Evolutionary conservation across 2,797 vertebrate species (phyloP).

Genomic region (Sarcophilus harrisii): DNA sequence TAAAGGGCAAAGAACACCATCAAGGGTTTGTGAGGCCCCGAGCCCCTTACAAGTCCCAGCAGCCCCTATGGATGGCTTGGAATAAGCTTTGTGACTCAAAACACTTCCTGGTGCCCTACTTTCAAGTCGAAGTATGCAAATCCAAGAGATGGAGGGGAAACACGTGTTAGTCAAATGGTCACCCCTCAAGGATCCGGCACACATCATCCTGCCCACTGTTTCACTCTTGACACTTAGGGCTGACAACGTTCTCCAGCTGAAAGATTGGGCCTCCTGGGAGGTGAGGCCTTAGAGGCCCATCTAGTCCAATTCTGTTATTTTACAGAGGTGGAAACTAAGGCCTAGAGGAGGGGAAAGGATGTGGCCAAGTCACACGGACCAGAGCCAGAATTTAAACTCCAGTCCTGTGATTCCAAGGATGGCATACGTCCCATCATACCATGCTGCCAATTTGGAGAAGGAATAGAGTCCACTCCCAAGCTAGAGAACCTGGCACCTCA

Average conservation of each 20-base stretch:
- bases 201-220: neutral
- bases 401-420: neutral
- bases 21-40: neutral
- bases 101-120: slow-evolving; percentile 51
- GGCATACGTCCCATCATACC: neutral
- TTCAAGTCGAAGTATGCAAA: slow-evolving; percentile 62
- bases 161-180: slow-evolving; percentile 53
- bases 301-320: neutral
- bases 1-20: slow-evolving; percentile 10
- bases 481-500: neutral
- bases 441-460: neutral
- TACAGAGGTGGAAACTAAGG: neutral
- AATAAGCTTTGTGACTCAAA: slow-evolving; percentile 58
- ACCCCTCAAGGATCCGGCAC: slow-evolving; percentile 26
- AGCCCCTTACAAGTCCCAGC: neutral
- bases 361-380: neutral
- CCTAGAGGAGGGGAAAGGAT: neutral
- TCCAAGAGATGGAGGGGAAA: slow-evolving; percentile 48
- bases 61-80: slow-evolving; percentile 1
- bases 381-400: neutral
- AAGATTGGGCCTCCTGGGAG: neutral
- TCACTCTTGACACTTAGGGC: neutral
- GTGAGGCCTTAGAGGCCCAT: neutral
- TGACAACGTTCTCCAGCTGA: neutral
- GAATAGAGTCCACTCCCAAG: neutral